Conservation (phyloP, 1,140 invertebrate species). For the Pseudomyrmex flavicornis region DNA sequence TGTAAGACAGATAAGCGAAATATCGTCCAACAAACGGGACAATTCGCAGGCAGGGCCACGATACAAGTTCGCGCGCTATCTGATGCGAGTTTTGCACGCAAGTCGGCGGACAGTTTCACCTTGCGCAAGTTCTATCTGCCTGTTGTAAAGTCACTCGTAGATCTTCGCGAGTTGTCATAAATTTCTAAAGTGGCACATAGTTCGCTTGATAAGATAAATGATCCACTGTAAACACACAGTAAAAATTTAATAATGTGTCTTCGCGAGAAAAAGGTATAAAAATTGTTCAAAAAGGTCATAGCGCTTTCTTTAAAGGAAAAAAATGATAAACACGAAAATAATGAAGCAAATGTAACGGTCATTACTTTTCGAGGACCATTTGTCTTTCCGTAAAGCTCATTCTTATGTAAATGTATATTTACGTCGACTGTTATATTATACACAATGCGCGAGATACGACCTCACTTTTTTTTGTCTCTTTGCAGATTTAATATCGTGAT, state of each 20-base stretch:
- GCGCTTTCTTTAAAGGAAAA: too few relatives aligned
- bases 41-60: neutral
- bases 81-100: neutral
- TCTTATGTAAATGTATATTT: neutral
- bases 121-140: neutral
- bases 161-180: conserved; percentile 10
- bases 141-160: conserved; percentile 10
- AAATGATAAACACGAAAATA: neutral
- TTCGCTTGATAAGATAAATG: conserved; percentile 26
- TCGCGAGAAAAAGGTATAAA: too few relatives aligned
- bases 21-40: neutral
- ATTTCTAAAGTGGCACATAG: conserved; percentile 6
- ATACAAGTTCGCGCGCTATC: neutral
- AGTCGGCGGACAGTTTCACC: conserved; percentile 3
- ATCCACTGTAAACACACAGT: neutral
- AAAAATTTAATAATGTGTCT: too few relatives aligned
- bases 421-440: conserved; percentile 2
- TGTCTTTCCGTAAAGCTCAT: neutral
- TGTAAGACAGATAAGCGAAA: neutral
- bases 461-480: neutral
- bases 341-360: conserved; percentile 6
- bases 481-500: neutral
- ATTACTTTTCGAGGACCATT: conserved; percentile 4
- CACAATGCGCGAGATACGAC: neutral
- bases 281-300: too few relatives aligned